Base-by-base conservation (phyloP, 1,140 invertebrate species). In the Tetragonula clypearis region DNA sequence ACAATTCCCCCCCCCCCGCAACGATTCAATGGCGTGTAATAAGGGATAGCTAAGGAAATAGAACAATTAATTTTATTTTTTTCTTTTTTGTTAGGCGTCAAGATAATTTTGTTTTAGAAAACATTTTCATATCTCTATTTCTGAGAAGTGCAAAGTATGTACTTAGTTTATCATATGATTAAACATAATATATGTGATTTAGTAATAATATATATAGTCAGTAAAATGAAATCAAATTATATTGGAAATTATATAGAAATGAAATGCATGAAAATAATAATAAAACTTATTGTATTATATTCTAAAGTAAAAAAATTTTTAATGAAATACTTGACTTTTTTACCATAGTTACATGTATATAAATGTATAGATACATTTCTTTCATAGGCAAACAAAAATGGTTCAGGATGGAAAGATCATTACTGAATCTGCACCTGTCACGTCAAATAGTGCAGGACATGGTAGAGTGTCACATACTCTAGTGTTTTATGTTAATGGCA, bases 401-500 rank as follows among this genome's bases (percentile, higher is more conserved):
- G 53, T 55, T 41, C 53, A 23, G 15, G 26, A 65, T 41, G 26
- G n/a, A 8, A 15, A 19, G 55, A n/a, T 3, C 30, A 14, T 12
- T 35, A 1, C 26, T 73, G 23, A n/a, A 35, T 41, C 53, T 68
- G 17, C 49, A 77, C 21, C n/a, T 49, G 30, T 60, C 2, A 62
- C 41, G 21, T 41, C 30, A 12, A 72, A 41, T 35, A 72, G 55
- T 8, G 0, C 19, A 30, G 41, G 0, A 17, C 14, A 19, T 11
- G 15, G 6, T 2, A 19, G 2, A 19, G 11, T n/a, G 72, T 88
- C 85, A 4, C 86, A 87, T 23, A 93, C 83, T 5, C 91, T 95
- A 12, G 85, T 94, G 14, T 95, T 95, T 85, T 95, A 93, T 58
- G 92, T 95, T 5, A 95, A 95, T 85, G 94, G 94, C 55, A 93